Percentiles rank a stretch among this genome's conserved stretches.
phyloP scores from a whole-genome alignment of 2,113 vertebrate species.

The Rhea pennata region DNA sequence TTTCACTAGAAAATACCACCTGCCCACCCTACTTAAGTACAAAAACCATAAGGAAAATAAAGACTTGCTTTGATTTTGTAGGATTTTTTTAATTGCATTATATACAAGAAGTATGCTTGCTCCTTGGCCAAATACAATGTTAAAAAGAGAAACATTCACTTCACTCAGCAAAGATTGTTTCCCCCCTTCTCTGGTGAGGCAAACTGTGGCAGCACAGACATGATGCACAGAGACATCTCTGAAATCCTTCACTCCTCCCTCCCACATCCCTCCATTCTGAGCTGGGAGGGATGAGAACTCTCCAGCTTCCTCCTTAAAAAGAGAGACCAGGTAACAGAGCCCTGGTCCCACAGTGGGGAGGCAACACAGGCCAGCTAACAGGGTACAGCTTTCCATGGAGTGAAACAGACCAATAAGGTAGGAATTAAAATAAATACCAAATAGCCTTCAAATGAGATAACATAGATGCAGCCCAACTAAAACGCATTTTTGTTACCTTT shows the following conservation, averaged over 20 bases:
- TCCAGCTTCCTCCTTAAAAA: background rate
- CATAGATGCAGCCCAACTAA: background rate
- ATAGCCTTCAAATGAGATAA: constrained; percentile 4
- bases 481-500: background rate
- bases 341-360: background rate
- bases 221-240: background rate
- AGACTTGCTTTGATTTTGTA: background rate
- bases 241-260: background rate
- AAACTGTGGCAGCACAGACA: background rate
- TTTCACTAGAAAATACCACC: background rate
- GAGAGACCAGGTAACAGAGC: background rate
- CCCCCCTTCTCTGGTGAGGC: background rate
- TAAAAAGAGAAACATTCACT: background rate
- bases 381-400: background rate
- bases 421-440: background rate
- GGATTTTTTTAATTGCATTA: background rate
- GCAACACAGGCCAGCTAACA: background rate
- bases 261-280: background rate
- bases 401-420: background rate
- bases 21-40: background rate
- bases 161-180: background rate
- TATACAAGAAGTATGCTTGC: background rate
- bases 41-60: background rate
- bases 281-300: background rate
- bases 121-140: background rate